These are phyloP conservation scores for Athalia rosae DNA, from an alignment of 2,888 invertebrate species.

Conservation along the genomic window DNA sequence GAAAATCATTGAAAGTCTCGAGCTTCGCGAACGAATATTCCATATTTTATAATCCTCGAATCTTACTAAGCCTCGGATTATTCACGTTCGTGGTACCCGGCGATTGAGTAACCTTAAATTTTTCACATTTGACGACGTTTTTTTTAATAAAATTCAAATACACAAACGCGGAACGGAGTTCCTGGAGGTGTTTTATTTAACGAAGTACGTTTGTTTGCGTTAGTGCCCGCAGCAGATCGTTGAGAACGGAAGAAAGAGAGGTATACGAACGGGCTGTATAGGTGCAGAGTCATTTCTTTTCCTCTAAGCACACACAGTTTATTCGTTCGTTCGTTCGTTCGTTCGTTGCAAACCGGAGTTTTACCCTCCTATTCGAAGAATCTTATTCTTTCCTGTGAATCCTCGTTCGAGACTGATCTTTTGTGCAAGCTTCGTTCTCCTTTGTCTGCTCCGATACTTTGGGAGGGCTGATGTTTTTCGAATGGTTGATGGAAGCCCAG, in stretches of 20 bases:
- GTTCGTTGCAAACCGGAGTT: conserved; percentile 34
- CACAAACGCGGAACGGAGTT: not conserved
- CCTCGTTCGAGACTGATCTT: conserved; percentile 14
- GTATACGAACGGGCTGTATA: not conserved
- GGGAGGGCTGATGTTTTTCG: conserved; percentile 44
- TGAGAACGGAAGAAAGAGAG: not conserved
- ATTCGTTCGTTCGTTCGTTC: conserved; percentile 6
- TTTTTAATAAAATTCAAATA: not conserved
- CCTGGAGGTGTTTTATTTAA: not conserved
- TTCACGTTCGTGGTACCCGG: too few species aligned
- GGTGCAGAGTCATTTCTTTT: conserved; percentile 10
- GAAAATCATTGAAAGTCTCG: not conserved
- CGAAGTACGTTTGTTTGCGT: not conserved
- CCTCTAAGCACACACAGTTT: not conserved
- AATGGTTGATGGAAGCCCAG: conserved; percentile 39
- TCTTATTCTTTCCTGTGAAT: conserved; percentile 39
- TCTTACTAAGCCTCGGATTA: not conserved
- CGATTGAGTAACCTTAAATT: too few species aligned
- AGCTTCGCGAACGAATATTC: not conserved
- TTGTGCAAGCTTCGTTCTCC: conserved; percentile 35
- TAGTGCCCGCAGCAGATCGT: not conserved
- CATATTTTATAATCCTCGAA: not conserved
- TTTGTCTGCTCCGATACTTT: conserved; percentile 39
- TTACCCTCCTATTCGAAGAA: conserved; percentile 20
- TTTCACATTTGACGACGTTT: too few species aligned